These are phyloP conservation scores for Marcusenius ussheri DNA, from an alignment of 2,113 vertebrate species.

Conservation along the genomic window DNA sequence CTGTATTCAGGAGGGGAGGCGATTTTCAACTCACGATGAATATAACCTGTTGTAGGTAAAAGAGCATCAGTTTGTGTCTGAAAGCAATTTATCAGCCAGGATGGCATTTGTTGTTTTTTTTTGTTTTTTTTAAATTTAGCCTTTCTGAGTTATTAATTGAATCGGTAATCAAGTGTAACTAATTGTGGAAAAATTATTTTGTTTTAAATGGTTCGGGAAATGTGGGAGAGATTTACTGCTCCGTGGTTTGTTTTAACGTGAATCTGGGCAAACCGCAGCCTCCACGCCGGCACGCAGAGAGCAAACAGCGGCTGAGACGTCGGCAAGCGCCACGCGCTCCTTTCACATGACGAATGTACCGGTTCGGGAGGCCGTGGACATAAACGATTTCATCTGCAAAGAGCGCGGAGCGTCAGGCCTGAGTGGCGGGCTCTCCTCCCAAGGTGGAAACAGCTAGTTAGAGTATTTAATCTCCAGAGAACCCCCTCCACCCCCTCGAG, in stretches of 20 bases:
- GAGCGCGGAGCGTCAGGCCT: conserved; percentile 15
- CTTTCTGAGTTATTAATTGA: conserved; percentile 7
- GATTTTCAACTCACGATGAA: not conserved
- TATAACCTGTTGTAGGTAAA: not conserved
- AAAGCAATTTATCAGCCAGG: not conserved
- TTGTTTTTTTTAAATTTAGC: not conserved
- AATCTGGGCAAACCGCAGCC: not conserved
- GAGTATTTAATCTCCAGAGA: conserved; percentile 56
- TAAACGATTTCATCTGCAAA: conserved; percentile 59
- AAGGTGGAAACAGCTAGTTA: conserved; percentile 54
- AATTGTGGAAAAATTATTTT: not conserved
- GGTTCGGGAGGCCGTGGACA: conserved; percentile 60
- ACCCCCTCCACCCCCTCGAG: conserved; percentile 30
- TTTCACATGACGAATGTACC: not conserved
- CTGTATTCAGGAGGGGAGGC: not conserved
- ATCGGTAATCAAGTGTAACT: not conserved
- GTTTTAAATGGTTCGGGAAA: not conserved
- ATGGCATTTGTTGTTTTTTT: not conserved
- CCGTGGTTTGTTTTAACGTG: not conserved
- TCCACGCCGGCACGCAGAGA: not conserved
- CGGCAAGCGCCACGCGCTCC: not conserved
- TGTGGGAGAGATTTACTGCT: not conserved
- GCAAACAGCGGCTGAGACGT: not conserved
- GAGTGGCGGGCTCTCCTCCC: conserved; percentile 45
- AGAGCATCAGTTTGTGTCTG: not conserved